Conservation (phyloP, 2,888 invertebrate species). For the Trichacis sp. region DNA sequence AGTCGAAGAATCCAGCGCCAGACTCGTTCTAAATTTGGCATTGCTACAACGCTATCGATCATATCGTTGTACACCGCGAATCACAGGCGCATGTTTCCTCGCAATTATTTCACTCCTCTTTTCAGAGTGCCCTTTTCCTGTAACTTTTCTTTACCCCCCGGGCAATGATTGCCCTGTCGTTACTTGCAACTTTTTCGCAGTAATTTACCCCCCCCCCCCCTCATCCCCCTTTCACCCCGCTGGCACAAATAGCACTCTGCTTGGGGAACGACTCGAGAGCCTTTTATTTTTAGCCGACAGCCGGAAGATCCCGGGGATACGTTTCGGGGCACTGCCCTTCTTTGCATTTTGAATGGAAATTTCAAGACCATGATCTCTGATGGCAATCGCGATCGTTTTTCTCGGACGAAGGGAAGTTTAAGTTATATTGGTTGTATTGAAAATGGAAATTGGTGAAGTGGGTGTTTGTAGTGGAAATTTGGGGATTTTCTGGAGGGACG, state of each 20-base stretch:
- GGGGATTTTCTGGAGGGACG: too few relatives aligned
- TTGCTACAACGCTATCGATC: background rate
- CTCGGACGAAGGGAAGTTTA: too few relatives aligned
- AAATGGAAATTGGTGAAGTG: too few relatives aligned
- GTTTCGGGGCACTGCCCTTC: too few relatives aligned
- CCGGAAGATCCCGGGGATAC: constrained; percentile 26
- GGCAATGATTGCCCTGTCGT: too few relatives aligned
- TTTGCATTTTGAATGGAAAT: too few relatives aligned
- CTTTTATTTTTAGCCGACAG: constrained; percentile 38
- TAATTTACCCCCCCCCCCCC: too few relatives aligned
- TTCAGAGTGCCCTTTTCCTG: constrained; percentile 8
- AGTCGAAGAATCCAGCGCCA: background rate
- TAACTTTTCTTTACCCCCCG: background rate
- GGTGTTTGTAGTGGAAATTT: too few relatives aligned
- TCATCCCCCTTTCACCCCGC: too few relatives aligned
- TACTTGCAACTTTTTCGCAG: too few relatives aligned
- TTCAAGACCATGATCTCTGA: background rate
- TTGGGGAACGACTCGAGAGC: constrained; percentile 11
- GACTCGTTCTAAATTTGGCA: background rate
- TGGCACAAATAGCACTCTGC: background rate
- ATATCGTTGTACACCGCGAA: background rate
- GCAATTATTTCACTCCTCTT: constrained; percentile 13
- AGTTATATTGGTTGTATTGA: too few relatives aligned
- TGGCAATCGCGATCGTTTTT: background rate
- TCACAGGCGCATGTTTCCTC: background rate